phyloP scores from a whole-genome alignment of 2,797 vertebrate species.

The Leucoraja ocellata region DNA sequence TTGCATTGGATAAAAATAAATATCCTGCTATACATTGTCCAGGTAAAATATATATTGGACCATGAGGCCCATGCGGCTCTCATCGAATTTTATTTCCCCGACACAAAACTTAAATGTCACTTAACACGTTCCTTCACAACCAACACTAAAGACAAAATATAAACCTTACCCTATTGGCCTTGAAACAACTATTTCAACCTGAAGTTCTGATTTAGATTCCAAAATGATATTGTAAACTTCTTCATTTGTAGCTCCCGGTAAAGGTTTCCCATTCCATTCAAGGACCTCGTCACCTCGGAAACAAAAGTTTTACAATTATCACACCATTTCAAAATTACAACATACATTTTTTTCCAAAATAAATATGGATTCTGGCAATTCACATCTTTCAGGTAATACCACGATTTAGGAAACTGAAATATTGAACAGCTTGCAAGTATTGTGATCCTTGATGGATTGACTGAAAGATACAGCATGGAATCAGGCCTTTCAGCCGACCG shows the following conservation, averaged over 20 bases:
- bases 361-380: not conserved
- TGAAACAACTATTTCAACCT: conserved; percentile 98
- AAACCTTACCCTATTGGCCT: conserved; percentile 89
- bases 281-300: conserved; percentile 89
- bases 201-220: conserved; percentile 94
- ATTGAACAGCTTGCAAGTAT: not conserved
- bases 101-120: not conserved
- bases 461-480: too few species aligned
- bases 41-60: not conserved
- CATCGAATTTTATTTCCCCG: not conserved
- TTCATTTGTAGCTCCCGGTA: conserved; percentile 96
- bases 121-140: not conserved
- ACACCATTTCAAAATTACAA: conserved; percentile 2
- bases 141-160: too few species aligned
- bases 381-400: not conserved
- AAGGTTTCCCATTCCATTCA: conserved; percentile 94
- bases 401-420: not conserved
- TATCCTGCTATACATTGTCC: not conserved
- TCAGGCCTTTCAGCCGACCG: too few species aligned
- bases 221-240: conserved; percentile 99
- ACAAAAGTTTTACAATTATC: conserved; percentile 50
- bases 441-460: not conserved
- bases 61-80: not conserved
- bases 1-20: not conserved
- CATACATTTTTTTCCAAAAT: not conserved